phyloP scores from a whole-genome alignment of 2,888 invertebrate genomes.

The Stictocephala bisonia region DNA sequence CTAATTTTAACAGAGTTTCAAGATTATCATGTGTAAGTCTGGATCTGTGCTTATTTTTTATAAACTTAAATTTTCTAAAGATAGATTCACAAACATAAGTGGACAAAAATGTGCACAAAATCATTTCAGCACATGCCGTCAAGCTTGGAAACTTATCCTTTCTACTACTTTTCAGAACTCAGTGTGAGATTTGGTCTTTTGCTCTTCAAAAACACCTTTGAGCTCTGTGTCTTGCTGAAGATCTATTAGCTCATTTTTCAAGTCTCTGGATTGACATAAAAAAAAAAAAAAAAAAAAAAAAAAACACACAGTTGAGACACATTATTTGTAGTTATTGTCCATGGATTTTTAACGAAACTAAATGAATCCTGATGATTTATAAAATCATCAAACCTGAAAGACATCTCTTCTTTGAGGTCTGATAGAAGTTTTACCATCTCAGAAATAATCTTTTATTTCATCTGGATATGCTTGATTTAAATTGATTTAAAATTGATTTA shows the following conservation, averaged over 20 bases:
- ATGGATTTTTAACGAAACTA: constrained; percentile 4
- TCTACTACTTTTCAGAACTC: constrained; percentile 15
- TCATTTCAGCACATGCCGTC: background rate
- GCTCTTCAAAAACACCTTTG: constrained; percentile 11
- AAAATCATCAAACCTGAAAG: background rate
- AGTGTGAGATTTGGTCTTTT: background rate
- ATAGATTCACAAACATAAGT: constrained; percentile 3
- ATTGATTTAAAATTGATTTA: background rate
- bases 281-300: no score
- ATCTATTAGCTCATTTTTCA: constrained; percentile 19
- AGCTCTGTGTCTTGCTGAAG: constrained; percentile 14
- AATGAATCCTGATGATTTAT: constrained; percentile 9
- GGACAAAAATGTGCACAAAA: background rate
- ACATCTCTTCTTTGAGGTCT: constrained; percentile 7
- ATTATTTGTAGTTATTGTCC: background rate
- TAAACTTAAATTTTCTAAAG: background rate
- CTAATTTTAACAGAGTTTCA: no score
- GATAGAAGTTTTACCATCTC: background rate
- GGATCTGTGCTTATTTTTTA: no score
- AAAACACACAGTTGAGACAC: no score
- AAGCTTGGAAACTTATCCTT: constrained; percentile 17
- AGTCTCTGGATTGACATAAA: constrained; percentile 16
- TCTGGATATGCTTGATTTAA: constrained; percentile 6
- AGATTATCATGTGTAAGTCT: no score
- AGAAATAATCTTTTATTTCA: background rate